Evolutionary conservation across 2,797 vertebrate species (phyloP).

Genomic region (Pristis pectinata): DNA sequence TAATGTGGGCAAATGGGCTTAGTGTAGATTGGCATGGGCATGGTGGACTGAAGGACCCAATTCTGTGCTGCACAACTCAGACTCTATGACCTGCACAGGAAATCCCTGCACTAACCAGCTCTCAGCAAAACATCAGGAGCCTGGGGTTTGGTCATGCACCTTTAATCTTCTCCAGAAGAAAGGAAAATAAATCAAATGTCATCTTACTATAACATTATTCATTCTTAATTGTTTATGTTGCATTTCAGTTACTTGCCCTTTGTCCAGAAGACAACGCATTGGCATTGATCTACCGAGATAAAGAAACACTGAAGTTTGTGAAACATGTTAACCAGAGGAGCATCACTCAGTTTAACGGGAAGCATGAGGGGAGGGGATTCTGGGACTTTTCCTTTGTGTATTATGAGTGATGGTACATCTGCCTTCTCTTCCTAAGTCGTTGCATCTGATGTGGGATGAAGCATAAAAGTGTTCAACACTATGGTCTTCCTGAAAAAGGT

Average conservation of each 20-base stretch:
- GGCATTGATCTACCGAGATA: conserved; percentile 88
- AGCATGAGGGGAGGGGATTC: conserved; percentile 55
- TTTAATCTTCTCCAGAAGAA: background rate
- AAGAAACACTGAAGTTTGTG: conserved; percentile 88
- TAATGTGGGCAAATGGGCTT: too few relatives aligned
- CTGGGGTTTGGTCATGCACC: background rate
- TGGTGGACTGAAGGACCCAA: too few relatives aligned
- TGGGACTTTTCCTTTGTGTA: conserved; percentile 90
- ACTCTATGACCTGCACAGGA: background rate
- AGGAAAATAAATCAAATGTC: background rate
- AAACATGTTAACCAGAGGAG: conserved; percentile 84
- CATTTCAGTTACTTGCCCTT: conserved; percentile 77
- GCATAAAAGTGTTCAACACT: background rate
- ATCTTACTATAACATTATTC: background rate
- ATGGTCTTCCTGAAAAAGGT: too few relatives aligned
- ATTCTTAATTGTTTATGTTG: conserved; percentile 5
- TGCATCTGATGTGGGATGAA: background rate
- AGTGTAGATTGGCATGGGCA: too few relatives aligned
- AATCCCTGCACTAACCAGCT: background rate
- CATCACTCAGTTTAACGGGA: conserved; percentile 48
- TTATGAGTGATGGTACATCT: conserved; percentile 68
- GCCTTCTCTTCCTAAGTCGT: background rate
- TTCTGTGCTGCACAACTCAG: too few relatives aligned
- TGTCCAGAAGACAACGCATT: conserved; percentile 86
- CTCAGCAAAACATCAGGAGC: background rate